Base-by-base conservation (phyloP, 2,113 vertebrate species). In the Rhineura floridana region DNA sequence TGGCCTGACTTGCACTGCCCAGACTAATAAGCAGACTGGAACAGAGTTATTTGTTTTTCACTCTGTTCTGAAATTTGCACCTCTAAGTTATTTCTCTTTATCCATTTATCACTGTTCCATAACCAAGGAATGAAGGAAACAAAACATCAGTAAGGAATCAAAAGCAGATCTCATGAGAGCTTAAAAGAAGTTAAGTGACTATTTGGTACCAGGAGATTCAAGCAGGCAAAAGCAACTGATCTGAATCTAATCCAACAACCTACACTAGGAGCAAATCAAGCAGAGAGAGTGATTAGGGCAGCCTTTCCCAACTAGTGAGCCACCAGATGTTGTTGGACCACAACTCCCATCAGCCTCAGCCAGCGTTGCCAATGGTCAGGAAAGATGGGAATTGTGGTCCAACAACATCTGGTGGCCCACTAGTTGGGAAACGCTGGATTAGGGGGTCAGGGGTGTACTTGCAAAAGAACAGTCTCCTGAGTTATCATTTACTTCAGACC, bases 401-500 rank as follows among this genome's bases (percentile, higher is more conserved):
- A n/a, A n/a, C n/a, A n/a, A n/a, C n/a, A n/a, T n/a, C n/a, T n/a
- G n/a, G n/a, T n/a, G n/a, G n/a, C n/a, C n/a, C n/a, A n/a, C n/a
- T n/a, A n/a, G n/a, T n/a, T n/a, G n/a, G n/a, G n/a, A n/a, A n/a
- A n/a, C n/a, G n/a, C n/a, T n/a, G 89, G 87, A 86, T 81, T 82
- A 67, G 28, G 0, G 0, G 79, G 85, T 72, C 77, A 67, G 0
- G 82, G n/a, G 85, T 89, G 91, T 94, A 84, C 46, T 93, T 92
- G 75, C 55, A 86, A 84, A 88, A 46, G n/a, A 80, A 50, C 81
- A 67, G 77, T 90, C 89, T 91, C 90, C 90, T 17, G 83, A 86
- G 89, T 77, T 89, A 92, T 48, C 6, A 72, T 85, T 93, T 93
- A 85, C 70, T 89, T 89, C 4, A 88, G 65, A 63, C 30, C 59